Conservation (phyloP, 2,797 vertebrate genomes). For the Leptodactylus fallax region DNA sequence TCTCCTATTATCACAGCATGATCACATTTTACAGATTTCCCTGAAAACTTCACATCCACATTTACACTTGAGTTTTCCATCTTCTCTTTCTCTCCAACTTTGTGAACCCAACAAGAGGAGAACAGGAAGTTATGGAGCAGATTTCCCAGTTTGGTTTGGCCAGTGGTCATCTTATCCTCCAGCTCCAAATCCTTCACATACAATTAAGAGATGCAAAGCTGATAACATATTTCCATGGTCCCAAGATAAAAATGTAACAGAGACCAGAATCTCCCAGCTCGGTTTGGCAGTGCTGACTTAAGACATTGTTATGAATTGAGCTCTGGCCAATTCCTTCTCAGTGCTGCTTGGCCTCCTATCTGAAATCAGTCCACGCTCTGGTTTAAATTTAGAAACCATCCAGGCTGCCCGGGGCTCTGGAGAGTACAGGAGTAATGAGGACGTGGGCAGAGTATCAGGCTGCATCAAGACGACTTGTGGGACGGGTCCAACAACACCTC, state of each 20-base stretch:
- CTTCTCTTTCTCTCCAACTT: neutral
- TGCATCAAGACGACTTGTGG: neutral
- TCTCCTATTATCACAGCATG: neutral
- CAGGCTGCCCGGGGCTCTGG: neutral
- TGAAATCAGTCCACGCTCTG: neutral
- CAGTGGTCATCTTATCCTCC: neutral
- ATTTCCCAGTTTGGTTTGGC: constrained; percentile 11
- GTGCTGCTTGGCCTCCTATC: constrained; percentile 27
- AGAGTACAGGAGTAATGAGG: neutral
- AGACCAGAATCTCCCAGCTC: constrained; percentile 3
- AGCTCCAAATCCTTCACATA: constrained; percentile 12
- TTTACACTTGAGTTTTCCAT: neutral
- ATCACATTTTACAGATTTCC: neutral
- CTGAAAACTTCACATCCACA: neutral
- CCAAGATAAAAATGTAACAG: constrained; percentile 17
- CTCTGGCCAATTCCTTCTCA: constrained; percentile 14
- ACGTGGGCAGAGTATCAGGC: neutral
- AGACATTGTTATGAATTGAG: constrained; percentile 3
- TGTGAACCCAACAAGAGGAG: neutral
- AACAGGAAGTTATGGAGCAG: neutral
- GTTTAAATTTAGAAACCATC: constrained; percentile 36
- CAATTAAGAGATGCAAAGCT: neutral
- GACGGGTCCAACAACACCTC: neutral
- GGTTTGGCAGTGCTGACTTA: constrained; percentile 18
- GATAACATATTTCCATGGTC: constrained; percentile 26